Base-by-base conservation (phyloP, 1,140 invertebrate genomes). In the Matsumurasca onukii region DNA sequence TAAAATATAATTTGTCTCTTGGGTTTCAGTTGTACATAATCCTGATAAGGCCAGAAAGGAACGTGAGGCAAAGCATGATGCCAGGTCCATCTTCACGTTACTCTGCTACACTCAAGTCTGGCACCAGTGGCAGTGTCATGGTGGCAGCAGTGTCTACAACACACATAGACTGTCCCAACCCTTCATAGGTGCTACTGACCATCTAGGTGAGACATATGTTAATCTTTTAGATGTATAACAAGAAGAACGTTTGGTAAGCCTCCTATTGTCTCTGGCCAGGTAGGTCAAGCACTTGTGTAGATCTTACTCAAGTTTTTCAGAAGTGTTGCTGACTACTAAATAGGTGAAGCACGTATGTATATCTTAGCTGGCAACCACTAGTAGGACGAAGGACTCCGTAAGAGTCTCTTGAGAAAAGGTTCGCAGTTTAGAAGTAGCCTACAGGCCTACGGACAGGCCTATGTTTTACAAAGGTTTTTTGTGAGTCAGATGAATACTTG, bases 11-110 rank as follows among this genome's bases (percentile, higher is more conserved):
- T 24, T 17, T 57, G 13, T 70, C 15, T 27, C 52, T 52, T n/a
- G n/a, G 76, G 67, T 80, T 78, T 48, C 78, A 97, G 89, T 78
- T 98, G 17, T 97, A 97, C 81, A 97, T 98, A 75, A 97, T 98
- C 72, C 80, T 98, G 34, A 86, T 97, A 31, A 86, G 93, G 64
- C 95, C 95, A 1, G 95, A 98, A 80, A 85, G 92, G 34, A 98
- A 98, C 79, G 89, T 98, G 1, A 84, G 95, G 0, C 92, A 94
- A 78, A 91, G 90, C 75, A 94, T 97, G 85, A 95, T 96, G 92
- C 87, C 90, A 24, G 68, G 55, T 13, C 24, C 55, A 12, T 67
- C 70, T 0, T 73, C 72, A 0, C 17, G 66, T 25, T 65, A 65
- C 39, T 45, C 31, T 25, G 69, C 67, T 1, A 73, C 72, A 31